Percentiles rank a stretch among this genome's conserved stretches.
phyloP scores from a whole-genome alignment of 2,888 invertebrate species.

The Clepsis dumicolana region DNA sequence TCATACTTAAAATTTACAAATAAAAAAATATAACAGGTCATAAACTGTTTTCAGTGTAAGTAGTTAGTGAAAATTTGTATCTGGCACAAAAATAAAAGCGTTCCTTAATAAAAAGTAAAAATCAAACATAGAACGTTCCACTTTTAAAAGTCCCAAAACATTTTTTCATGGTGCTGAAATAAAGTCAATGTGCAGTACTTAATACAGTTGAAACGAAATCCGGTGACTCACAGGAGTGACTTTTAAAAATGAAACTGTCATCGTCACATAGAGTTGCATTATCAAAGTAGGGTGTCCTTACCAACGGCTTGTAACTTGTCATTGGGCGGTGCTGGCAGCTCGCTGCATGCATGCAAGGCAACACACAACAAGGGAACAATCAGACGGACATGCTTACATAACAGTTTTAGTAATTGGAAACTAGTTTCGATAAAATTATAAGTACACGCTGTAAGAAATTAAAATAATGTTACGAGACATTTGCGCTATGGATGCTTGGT shows the following conservation, averaged over 20 bases:
- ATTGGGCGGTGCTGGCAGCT: conserved; percentile 65
- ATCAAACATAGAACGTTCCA: background rate
- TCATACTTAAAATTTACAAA: background rate
- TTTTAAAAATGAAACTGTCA: background rate
- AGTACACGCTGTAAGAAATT: background rate
- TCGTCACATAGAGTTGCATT: background rate
- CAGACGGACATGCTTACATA: conserved; percentile 56
- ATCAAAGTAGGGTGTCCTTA: conserved; percentile 57
- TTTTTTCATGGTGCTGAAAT: background rate
- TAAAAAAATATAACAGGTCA: background rate
- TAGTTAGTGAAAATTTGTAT: background rate
- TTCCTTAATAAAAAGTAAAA: background rate
- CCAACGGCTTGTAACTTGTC: conserved; percentile 81
- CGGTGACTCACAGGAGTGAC: too few relatives aligned
- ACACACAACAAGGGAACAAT: conserved; percentile 67
- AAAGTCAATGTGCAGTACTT: too few relatives aligned
- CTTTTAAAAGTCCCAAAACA: background rate
- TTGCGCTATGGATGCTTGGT: background rate
- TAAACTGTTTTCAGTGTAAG: background rate
- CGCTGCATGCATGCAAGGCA: conserved; percentile 80
- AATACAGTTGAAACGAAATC: too few relatives aligned
- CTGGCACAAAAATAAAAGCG: background rate
- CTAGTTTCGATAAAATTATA: background rate
- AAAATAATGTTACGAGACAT: background rate
- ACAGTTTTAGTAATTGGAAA: background rate